Evolutionary conservation across 2,888 invertebrate species (phyloP).

Genomic region (Cataglyphis albicans): DNA sequence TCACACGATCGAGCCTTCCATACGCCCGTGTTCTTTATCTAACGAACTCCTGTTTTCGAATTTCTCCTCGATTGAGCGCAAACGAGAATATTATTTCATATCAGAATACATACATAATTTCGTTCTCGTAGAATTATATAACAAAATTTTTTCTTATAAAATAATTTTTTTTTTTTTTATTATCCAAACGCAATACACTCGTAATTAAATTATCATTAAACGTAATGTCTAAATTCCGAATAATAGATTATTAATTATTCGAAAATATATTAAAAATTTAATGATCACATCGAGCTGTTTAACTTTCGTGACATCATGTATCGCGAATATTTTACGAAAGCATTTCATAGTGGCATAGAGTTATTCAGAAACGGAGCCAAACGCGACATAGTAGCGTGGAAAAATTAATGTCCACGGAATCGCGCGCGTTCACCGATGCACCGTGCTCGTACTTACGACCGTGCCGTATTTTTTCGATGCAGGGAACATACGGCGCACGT

Average conservation of each 20-base stretch:
- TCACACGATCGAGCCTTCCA: not conserved
- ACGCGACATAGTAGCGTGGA: constrained; percentile 38
- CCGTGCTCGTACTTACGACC: constrained; percentile 25
- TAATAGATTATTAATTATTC: not conserved
- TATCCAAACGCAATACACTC: not conserved
- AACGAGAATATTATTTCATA: not conserved
- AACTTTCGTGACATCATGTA: constrained; percentile 37
- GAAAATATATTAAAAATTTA: constrained; percentile 5
- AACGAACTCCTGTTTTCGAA: not conserved
- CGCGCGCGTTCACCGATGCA: constrained; percentile 29
- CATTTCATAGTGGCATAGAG: constrained; percentile 22
- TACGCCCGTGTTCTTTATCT: constrained; percentile 7
- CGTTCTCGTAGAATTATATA: not conserved
- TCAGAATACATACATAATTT: not conserved
- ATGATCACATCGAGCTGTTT: constrained; percentile 3
- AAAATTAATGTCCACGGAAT: constrained; percentile 53
- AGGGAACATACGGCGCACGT: constrained; percentile 42
- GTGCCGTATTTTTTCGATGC: constrained; percentile 26
- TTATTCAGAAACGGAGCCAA: constrained; percentile 32
- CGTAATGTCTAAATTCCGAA: not conserved
- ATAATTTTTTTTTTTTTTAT: not conserved
- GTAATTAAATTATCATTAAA: not conserved
- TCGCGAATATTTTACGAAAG: constrained; percentile 36
- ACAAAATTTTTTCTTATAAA: not conserved
- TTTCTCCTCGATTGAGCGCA: not conserved